Conservation (phyloP, 2,113 vertebrate genomes). For the Acanthochromis polyacanthus region DNA sequence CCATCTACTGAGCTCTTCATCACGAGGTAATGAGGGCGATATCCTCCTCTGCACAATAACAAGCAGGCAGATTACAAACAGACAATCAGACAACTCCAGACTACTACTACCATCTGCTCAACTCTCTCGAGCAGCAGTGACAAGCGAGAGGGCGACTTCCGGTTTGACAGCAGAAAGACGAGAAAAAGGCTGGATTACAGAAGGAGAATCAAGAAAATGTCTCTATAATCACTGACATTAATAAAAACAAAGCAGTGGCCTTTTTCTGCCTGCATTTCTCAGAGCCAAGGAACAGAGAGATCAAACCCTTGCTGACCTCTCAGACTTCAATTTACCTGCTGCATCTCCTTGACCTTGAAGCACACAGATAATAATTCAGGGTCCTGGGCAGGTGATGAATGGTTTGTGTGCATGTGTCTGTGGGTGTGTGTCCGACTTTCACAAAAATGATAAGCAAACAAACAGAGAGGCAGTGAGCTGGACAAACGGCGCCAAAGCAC, state of each 20-base stretch:
- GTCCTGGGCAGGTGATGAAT: slow-evolving; percentile 94
- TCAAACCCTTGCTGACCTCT: slow-evolving; percentile 94
- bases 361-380: slow-evolving; percentile 96
- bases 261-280: slow-evolving; percentile 89
- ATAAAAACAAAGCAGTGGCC: slow-evolving; percentile 87
- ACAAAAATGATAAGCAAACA: slow-evolving; percentile 49
- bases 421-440: slow-evolving; percentile 36
- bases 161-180: slow-evolving; percentile 49
- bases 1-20: slow-evolving; percentile 79
- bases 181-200: background rate
- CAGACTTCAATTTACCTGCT: slow-evolving; percentile 97
- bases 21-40: slow-evolving; percentile 73
- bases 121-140: slow-evolving; percentile 12
- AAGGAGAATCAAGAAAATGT: slow-evolving; percentile 33
- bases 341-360: slow-evolving; percentile 96
- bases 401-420: slow-evolving; percentile 89
- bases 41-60: slow-evolving; percentile 69
- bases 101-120: slow-evolving; percentile 1
- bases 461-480: slow-evolving; percentile 86
- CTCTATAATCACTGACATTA: slow-evolving; percentile 47
- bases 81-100: slow-evolving; percentile 46
- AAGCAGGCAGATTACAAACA: slow-evolving; percentile 53
- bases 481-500: slow-evolving; percentile 59
- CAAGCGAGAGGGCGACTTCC: slow-evolving; percentile 48
- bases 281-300: slow-evolving; percentile 92